Base-by-base conservation (phyloP, 2,113 vertebrate genomes). In the Marcusenius ussheri region DNA sequence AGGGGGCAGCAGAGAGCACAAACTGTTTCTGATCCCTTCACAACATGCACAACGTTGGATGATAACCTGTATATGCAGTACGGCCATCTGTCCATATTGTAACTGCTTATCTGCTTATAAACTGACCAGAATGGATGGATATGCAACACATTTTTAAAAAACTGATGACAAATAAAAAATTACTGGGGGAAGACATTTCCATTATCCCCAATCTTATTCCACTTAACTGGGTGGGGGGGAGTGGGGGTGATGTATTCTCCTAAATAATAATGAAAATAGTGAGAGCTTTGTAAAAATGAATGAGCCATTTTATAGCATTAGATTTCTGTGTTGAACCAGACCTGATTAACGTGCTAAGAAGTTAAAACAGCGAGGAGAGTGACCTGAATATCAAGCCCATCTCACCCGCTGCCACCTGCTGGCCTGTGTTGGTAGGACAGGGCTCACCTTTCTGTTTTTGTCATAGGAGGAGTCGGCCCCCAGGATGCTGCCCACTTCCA, bases 391-490 rank as follows among this genome's bases (percentile, higher is more conserved):
- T 39, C 15, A 39, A 39, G 35, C 9, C 62, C 62, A 66, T 66
- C 62, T 39, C 31, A 3, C 31, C 31, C 5, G 70, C 31, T n/a
- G 70, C 70, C 27, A 46, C 50, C 31, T 35, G 49, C 50, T 53
- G 86, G 47, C 27, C 86, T 21, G 47, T 53, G 47, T 31, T 56
- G 47, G 80, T 35, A 24, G 5, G 35, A 47, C 13, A 17, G 5
- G 70, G 49, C 91, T 95, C 95, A 99, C 98, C 97, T 99, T 98
- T 66, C 98, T 96, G 94, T 97, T 98, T 91, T 94, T 96, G 94
- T 99, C 98, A 17, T 98, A 99, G 88, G 92, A 96, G 92, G 98
- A 99, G 93, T 99, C 97, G 0, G 96, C 93, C 80, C 97, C 98
- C 90, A 99, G 95, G 92, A 99, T 92, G 90, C 97, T 99, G 92